A percentile compares a stretch with the other conserved stretches of the same genome.
These are phyloP conservation scores for Thomomys bottae DNA, from an alignment of 2,113 vertebrate genomes.

Conservation along the genomic window DNA sequence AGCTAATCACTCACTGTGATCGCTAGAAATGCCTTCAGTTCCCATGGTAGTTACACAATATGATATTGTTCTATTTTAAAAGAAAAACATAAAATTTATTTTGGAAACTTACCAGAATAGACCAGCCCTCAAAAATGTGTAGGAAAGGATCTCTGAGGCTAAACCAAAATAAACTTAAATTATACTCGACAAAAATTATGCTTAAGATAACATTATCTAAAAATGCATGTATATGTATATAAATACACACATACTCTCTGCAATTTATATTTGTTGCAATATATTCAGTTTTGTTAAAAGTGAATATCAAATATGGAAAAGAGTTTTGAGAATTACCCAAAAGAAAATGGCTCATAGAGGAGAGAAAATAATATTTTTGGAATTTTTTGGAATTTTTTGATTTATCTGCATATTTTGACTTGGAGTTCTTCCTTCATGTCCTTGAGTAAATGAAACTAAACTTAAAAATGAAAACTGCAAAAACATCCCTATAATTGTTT, in stretches of 20 bases:
- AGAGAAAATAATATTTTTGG: not conserved
- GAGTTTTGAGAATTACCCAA: not conserved
- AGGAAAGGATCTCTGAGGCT: constrained; percentile 77
- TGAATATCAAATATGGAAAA: constrained; percentile 18
- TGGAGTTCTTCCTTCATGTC: not conserved
- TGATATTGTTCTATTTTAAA: constrained; percentile 73
- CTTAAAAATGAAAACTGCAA: not conserved
- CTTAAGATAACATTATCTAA: constrained; percentile 65
- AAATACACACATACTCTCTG: not conserved
- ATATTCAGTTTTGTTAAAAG: constrained; percentile 7
- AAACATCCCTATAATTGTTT: not conserved
- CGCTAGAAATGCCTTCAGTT: constrained; percentile 77
- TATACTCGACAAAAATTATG: constrained; percentile 62
- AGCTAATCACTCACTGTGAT: constrained; percentile 22
- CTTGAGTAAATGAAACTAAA: constrained; percentile 6
- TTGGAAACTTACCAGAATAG: constrained; percentile 78
- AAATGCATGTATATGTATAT: not conserved
- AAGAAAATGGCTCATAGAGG: not conserved
- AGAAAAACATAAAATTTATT: constrained; percentile 79
- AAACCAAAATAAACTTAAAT: constrained; percentile 82
- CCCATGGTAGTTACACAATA: constrained; percentile 71
- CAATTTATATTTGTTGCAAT: not conserved
- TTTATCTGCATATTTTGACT: not conserved
- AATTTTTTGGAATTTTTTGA: constrained; percentile 12
- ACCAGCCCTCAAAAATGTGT: constrained; percentile 74